phyloP scores from a whole-genome alignment of 1,140 invertebrate species.

The Elymnias hypermnestra region DNA sequence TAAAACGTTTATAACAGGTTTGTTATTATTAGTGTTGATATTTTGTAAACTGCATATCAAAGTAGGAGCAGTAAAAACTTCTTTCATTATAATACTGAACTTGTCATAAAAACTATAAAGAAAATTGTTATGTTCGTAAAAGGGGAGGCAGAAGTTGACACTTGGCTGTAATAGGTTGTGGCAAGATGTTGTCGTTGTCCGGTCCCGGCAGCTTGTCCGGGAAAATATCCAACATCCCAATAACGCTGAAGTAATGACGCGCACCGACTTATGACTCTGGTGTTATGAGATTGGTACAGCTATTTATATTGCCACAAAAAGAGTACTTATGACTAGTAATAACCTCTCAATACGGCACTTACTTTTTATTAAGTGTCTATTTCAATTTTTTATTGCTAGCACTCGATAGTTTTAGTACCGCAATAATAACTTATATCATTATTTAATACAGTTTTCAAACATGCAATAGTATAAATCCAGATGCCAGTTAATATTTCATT shows the following conservation, averaged over 20 bases:
- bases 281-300: constrained; percentile 23
- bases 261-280: constrained; percentile 42
- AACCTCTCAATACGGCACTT: background rate
- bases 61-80: background rate
- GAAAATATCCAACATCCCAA: constrained; percentile 56
- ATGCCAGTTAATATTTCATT: too few species aligned
- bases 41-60: too few species aligned
- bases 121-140: constrained; percentile 15
- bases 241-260: constrained; percentile 55
- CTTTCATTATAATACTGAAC: background rate
- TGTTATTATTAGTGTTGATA: too few species aligned
- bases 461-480: too few species aligned
- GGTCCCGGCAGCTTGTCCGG: constrained; percentile 41
- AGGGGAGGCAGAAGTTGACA: constrained; percentile 43
- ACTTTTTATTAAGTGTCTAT: background rate
- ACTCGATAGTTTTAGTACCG: background rate
- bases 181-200: constrained; percentile 60
- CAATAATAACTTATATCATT: background rate
- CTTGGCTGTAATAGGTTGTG: constrained; percentile 61
- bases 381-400: background rate
- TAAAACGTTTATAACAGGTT: too few species aligned
- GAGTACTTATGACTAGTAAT: background rate
- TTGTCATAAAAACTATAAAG: constrained; percentile 8
- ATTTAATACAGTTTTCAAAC: too few species aligned
- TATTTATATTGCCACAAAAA: constrained; percentile 2